phyloP scores from a whole-genome alignment of 2,797 vertebrate genomes.

The Fratercula arctica region DNA sequence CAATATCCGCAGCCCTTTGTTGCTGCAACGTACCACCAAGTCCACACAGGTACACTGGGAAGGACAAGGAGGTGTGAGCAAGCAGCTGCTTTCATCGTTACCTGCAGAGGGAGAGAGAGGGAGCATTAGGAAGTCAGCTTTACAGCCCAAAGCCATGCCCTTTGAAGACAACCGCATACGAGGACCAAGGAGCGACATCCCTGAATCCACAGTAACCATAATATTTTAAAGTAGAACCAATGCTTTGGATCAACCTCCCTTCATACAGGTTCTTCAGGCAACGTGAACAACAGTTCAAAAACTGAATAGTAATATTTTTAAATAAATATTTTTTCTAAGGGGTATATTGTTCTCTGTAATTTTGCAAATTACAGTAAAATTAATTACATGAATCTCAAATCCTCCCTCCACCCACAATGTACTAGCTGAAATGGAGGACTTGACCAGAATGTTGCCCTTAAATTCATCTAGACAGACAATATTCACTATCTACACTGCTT shows the following conservation, averaged over 20 bases:
- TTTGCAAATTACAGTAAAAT: not conserved
- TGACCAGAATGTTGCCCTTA: not conserved
- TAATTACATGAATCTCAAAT: not conserved
- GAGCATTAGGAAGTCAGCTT: not conserved
- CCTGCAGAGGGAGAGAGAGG: slow-evolving; percentile 70
- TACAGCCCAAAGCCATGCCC: not conserved
- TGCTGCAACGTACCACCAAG: slow-evolving; percentile 93
- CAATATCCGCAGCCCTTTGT: slow-evolving; percentile 87
- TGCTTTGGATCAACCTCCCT: not conserved
- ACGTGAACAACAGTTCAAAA: not conserved
- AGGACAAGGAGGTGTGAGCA: slow-evolving; percentile 90
- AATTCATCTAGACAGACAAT: not conserved
- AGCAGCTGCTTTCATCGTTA: slow-evolving; percentile 90
- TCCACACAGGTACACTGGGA: slow-evolving; percentile 93
- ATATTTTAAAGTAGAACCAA: not conserved
- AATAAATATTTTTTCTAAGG: not conserved
- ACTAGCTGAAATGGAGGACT: not conserved
- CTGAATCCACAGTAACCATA: not conserved
- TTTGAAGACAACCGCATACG: not conserved
- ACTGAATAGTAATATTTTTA: not conserved
- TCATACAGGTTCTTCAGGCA: not conserved
- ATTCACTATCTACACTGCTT: not conserved
- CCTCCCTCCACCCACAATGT: fast-evolving
- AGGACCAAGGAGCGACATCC: not conserved
- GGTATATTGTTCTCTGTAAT: not conserved